phyloP scores from a whole-genome alignment of 2,113 vertebrate species.

The Grallaria varia region DNA sequence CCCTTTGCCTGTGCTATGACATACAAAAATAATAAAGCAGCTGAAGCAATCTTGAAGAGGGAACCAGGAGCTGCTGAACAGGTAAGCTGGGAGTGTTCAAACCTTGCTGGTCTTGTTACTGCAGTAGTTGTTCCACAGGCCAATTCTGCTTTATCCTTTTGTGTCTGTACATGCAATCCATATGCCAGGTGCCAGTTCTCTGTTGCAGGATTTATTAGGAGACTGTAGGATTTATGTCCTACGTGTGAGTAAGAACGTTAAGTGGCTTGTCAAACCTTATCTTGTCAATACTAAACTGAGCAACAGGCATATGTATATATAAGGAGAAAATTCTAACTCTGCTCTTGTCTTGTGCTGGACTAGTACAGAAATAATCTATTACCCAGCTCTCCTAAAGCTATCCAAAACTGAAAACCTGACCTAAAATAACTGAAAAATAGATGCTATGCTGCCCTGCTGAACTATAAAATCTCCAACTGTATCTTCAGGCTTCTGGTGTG shows the following conservation, averaged over 20 bases:
- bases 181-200: background rate
- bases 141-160: background rate
- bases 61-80: constrained; percentile 96
- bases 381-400: background rate
- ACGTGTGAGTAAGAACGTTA: background rate
- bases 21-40: constrained; percentile 96
- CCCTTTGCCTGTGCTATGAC: constrained; percentile 98
- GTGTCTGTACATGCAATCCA: background rate
- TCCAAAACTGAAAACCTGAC: background rate
- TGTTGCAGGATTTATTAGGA: background rate
- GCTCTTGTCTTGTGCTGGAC: background rate
- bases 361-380: background rate
- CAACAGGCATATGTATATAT: background rate
- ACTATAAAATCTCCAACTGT: background rate
- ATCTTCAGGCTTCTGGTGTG: constrained; percentile 9
- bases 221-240: background rate
- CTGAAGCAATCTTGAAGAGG: constrained; percentile 93
- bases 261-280: background rate
- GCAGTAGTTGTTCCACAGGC: background rate
- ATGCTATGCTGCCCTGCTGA: background rate
- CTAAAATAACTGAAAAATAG: background rate
- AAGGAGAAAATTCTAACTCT: background rate
- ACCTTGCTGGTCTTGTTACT: background rate
- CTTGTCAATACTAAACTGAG: background rate
- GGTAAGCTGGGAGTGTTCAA: constrained; percentile 66